Percentiles rank a stretch among this genome's conserved stretches.
These are phyloP conservation scores for Hirudo medicinalis DNA, from an alignment of 1,140 invertebrate species.

Conservation along the genomic window DNA sequence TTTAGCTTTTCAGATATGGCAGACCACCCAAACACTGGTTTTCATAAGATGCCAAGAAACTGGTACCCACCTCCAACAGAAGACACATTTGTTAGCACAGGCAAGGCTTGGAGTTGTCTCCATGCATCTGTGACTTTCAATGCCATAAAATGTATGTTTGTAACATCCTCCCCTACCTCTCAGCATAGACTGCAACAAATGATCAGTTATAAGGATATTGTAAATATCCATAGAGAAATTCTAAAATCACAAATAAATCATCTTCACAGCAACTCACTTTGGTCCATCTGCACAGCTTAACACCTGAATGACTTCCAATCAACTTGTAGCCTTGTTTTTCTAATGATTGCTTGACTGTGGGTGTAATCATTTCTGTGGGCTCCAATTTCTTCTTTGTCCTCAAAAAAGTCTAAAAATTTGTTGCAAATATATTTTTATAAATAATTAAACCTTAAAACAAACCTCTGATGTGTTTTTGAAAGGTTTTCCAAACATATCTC, in stretches of 20 bases:
- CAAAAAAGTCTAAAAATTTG: neutral
- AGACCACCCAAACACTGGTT: too few species aligned
- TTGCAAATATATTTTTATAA: neutral
- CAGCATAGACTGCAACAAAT: slow-evolving; percentile 47
- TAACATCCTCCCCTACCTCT: slow-evolving; percentile 54
- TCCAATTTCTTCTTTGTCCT: slow-evolving; percentile 14
- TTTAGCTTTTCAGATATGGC: too few species aligned
- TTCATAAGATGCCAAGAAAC: neutral
- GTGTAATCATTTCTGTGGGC: slow-evolving; percentile 50
- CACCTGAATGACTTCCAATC: slow-evolving; percentile 52
- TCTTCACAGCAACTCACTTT: slow-evolving; percentile 39
- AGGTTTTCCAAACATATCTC: slow-evolving; percentile 35
- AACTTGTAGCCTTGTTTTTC: slow-evolving; percentile 54
- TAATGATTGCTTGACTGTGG: slow-evolving; percentile 44
- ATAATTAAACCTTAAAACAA: neutral
- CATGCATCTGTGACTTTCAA: slow-evolving; percentile 54
- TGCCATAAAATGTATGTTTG: slow-evolving; percentile 57
- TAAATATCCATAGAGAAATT: neutral
- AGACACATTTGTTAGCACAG: slow-evolving; percentile 57
- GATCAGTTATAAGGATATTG: neutral
- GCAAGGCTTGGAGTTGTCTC: slow-evolving; percentile 53
- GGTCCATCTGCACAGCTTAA: slow-evolving; percentile 55
- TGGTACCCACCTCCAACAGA: slow-evolving; percentile 49
- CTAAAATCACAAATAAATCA: neutral
- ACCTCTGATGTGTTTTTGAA: slow-evolving; percentile 14